Conservation (phyloP, 2,888 invertebrate species). For the Cheiracanthium punctorium region DNA sequence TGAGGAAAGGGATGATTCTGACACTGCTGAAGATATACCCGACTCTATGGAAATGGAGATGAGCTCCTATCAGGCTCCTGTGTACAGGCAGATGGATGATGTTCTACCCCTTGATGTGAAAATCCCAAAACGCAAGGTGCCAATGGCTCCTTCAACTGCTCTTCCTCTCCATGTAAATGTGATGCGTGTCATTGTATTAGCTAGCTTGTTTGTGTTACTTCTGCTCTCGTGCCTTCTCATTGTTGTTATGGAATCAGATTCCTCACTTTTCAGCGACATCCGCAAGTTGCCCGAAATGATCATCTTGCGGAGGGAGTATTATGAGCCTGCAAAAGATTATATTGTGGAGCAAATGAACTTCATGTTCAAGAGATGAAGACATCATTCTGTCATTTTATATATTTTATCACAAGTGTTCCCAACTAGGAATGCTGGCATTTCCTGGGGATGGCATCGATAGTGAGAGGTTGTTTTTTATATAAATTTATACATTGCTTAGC, state of each 20-base stretch:
- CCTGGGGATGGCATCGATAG: no score
- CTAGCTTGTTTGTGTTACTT: conserved; percentile 81
- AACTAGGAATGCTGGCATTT: background rate
- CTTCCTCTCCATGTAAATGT: conserved; percentile 68
- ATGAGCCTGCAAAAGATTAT: conserved; percentile 88
- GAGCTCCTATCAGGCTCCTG: conserved; percentile 41
- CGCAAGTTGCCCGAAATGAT: conserved; percentile 86
- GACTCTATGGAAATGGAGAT: conserved; percentile 36
- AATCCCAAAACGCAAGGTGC: conserved; percentile 59
- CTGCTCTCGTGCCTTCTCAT: conserved; percentile 79
- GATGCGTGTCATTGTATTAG: conserved; percentile 61
- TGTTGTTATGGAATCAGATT: conserved; percentile 87
- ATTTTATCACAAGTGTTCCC: background rate
- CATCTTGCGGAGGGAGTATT: conserved; percentile 86
- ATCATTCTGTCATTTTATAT: conserved; percentile 7
- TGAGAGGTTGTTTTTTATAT: no score
- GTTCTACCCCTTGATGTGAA: conserved; percentile 54
- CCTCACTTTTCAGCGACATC: conserved; percentile 82
- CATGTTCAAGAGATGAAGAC: conserved; percentile 54
- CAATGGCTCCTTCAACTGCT: conserved; percentile 55
- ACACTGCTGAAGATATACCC: conserved; percentile 49
- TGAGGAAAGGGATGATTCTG: conserved; percentile 46
- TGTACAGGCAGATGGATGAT: conserved; percentile 33
- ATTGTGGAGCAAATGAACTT: conserved; percentile 76
- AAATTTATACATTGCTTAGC: no score